Base-by-base conservation (phyloP, 1,140 invertebrate genomes). In the Drosophila nebulosa region DNA sequence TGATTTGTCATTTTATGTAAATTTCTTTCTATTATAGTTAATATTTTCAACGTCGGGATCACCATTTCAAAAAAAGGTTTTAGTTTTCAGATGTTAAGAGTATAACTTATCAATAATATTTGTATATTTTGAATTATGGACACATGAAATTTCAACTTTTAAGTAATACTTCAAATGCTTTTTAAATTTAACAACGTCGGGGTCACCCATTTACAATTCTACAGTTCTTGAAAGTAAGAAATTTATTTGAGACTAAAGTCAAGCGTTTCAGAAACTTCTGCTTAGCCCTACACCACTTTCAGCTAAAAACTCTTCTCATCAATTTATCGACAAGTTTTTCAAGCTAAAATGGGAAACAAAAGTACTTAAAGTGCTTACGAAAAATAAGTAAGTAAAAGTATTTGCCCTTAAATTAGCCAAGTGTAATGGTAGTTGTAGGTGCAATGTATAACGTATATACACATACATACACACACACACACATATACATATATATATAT, bases 351-450 rank as follows among this genome's bases (percentile, higher is more conserved):
- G n/a, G n/a, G n/a, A n/a, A 46, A 46, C 7, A 46, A 46, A 46
- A 46, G 39, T 58, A 39, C 56, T 39, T 58, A 14, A 22, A n/a
- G 27, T 32, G 9, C 9, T 56, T 27, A 59, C 52, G 53, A 30
- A 58, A 53, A 27, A 32, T 53, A 74, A 50, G 69, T 65, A 64
- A 16, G 64, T 51, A 64, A 74, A 65, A 77, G 79, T 75, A 69
- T 84, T 84, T 79, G 52, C 75, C 72, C 79, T 78, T 88, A 85
- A 85, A 86, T 85, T 86, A 86, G 81, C 78, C 70, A 71, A 85
- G 78, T 88, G 81, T 88, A 81, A n/a, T 18, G 39, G 39, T 46
- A 46, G 39, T 18, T 46, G 39, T 46, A 46, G 39, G 39, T 46
- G 39, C 18, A 21, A 2, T 46, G 21, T 46, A 46, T 46, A n/a